Percentiles rank a stretch among this genome's conserved stretches.
These are phyloP conservation scores for Cryptosula pallasiana DNA, from an alignment of 2,888 invertebrate genomes.

Conservation along the genomic window DNA sequence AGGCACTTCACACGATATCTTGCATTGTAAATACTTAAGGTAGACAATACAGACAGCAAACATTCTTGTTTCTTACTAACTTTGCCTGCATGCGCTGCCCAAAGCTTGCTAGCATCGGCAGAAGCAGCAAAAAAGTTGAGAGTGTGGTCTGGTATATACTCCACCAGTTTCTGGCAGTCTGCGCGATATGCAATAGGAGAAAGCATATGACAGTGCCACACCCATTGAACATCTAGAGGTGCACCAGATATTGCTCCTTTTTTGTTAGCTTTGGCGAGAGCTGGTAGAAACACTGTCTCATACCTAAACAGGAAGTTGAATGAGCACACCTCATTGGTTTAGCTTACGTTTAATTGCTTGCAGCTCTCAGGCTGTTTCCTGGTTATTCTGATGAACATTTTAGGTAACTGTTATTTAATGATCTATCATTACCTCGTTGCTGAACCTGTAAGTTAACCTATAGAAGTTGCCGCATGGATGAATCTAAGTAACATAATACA, in stretches of 20 bases:
- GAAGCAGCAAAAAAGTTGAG: constrained; percentile 34
- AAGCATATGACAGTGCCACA: constrained; percentile 55
- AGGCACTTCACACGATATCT: no score
- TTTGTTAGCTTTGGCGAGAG: constrained; percentile 39
- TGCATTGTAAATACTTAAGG: no score
- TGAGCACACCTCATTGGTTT: no score
- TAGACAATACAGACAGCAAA: no score
- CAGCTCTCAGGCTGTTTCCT: no score
- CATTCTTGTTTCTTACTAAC: no score
- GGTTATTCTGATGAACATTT: no score
- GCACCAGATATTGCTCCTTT: constrained; percentile 43
- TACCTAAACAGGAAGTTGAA: not conserved
- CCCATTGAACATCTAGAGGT: constrained; percentile 56
- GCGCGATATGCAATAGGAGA: constrained; percentile 43
- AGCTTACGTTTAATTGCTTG: no score
- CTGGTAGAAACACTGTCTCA: constrained; percentile 53
- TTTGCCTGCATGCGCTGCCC: constrained; percentile 24
- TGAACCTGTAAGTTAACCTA: no score
- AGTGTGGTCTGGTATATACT: constrained; percentile 52
- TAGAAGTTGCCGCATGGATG: no score
- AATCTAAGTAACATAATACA: no score
- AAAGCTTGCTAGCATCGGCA: constrained; percentile 33
- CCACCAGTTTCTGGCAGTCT: constrained; percentile 40
- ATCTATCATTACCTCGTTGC: not conserved
- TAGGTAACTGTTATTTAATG: no score